phyloP scores from a whole-genome alignment of 1,140 invertebrate species.

The Chlorops oryzae region DNA sequence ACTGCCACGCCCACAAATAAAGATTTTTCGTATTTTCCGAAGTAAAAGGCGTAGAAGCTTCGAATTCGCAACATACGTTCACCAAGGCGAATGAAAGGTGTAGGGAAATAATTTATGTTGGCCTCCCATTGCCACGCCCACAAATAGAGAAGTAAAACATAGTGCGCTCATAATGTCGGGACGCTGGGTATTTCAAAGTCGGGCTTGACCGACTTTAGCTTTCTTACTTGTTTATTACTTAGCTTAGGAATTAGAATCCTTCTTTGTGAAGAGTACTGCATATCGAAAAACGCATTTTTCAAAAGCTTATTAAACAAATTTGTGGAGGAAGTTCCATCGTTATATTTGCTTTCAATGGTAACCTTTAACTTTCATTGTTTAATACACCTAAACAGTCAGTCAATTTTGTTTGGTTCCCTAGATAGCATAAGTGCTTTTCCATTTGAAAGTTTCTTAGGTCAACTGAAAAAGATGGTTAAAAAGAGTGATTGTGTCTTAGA shows the following conservation, averaged over 20 bases:
- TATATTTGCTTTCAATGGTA: conserved; percentile 3
- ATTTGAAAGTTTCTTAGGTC: conserved; percentile 10
- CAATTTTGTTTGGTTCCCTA: conserved; percentile 4
- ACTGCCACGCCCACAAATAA: no score
- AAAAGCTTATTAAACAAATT: conserved; percentile 7
- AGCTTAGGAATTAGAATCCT: conserved; percentile 8
- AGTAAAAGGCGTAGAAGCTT: no score
- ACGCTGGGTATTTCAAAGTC: no score
- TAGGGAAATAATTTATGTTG: no score
- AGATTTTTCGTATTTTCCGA: no score
- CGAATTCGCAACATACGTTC: no score
- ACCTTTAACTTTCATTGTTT: conserved; percentile 12
- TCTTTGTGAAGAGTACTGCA: conserved; percentile 7
- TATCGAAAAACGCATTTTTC: conserved; percentile 4
- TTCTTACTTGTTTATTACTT: no score
- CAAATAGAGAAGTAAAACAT: no score
- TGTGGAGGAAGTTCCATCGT: conserved; percentile 3
- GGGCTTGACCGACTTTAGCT: no score
- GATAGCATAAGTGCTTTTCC: conserved; percentile 9
- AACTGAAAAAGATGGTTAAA: conserved; percentile 2
- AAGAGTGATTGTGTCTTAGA: conserved; percentile 1
- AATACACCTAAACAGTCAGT: conserved; percentile 7
- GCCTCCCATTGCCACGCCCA: no score
- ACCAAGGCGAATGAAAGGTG: no score
- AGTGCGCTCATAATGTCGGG: no score